phyloP scores from a whole-genome alignment of 2,113 vertebrate genomes.

The Heterochromis multidens region DNA sequence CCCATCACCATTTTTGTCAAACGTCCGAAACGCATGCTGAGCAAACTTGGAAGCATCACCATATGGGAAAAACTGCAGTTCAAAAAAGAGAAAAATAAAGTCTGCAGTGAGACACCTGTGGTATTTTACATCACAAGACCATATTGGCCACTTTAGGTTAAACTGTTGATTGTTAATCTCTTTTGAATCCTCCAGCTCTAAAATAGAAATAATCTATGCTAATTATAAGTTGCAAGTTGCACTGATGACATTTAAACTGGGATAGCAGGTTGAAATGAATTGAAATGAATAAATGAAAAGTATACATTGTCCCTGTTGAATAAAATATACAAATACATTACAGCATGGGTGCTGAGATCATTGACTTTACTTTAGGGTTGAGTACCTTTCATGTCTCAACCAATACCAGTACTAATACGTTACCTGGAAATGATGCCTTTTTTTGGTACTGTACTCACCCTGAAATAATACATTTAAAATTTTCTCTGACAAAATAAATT shows the following conservation, averaged over 20 bases:
- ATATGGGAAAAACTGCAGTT: conserved; percentile 89
- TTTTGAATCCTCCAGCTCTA: neutral
- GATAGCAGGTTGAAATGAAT: no score
- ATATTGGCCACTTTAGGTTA: neutral
- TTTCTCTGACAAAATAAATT: no score
- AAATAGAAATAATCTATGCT: no score
- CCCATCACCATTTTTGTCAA: conserved; percentile 95
- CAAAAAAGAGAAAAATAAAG: neutral
- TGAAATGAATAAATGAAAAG: no score
- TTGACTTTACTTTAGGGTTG: neutral
- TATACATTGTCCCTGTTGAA: neutral
- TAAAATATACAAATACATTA: neutral
- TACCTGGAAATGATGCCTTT: neutral
- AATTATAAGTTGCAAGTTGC: neutral
- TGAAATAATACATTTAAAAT: neutral
- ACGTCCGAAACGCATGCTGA: conserved; percentile 96
- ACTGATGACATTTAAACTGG: no score
- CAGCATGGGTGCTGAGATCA: neutral
- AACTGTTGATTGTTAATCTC: neutral
- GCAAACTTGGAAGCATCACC: conserved; percentile 98
- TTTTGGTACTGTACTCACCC: neutral
- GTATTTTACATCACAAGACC: neutral
- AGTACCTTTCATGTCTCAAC: neutral
- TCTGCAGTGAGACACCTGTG: neutral
- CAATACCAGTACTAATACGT: neutral